Conservation (phyloP, 2,888 invertebrate species). For the Ophion obscuratus region DNA sequence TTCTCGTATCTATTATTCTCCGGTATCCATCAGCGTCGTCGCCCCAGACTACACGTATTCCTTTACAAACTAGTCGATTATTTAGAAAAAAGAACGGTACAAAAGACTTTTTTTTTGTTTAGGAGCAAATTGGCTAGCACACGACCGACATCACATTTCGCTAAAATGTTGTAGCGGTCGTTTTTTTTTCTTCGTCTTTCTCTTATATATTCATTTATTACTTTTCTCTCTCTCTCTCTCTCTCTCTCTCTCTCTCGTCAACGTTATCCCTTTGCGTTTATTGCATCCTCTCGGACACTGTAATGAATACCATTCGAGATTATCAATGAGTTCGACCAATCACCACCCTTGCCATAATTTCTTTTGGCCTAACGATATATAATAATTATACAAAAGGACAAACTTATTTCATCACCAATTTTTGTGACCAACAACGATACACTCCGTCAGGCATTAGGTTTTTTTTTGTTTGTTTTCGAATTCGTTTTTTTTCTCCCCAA, state of each 20-base stretch:
- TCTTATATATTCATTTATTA: slow-evolving; percentile 45
- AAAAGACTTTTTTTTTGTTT: slow-evolving; percentile 75
- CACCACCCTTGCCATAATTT: slow-evolving; percentile 34
- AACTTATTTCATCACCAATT: slow-evolving; percentile 60
- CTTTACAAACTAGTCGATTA: slow-evolving; percentile 76
- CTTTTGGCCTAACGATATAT: slow-evolving; percentile 57
- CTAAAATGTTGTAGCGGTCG: slow-evolving; percentile 55
- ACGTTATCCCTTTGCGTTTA: slow-evolving; percentile 49
- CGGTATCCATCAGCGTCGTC: slow-evolving; percentile 53
- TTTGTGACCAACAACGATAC: slow-evolving; percentile 62
- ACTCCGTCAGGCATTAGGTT: slow-evolving; percentile 50
- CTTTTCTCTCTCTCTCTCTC: slow-evolving; percentile 34
- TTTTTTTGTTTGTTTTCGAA: neutral
- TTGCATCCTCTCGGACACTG: slow-evolving; percentile 67
- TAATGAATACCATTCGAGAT: slow-evolving; percentile 74
- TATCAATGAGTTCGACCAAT: slow-evolving; percentile 74
- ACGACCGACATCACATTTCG: slow-evolving; percentile 58
- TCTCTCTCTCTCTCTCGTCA: slow-evolving; percentile 36
- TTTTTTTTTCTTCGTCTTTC: slow-evolving; percentile 43
- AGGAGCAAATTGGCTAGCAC: slow-evolving; percentile 81
- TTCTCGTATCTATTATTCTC: slow-evolving; percentile 50
- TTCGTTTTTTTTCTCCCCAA: slow-evolving; percentile 23
- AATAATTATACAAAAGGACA: slow-evolving; percentile 60
- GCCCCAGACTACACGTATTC: slow-evolving; percentile 70
- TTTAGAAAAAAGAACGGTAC: slow-evolving; percentile 81